A percentile compares a stretch with the other conserved stretches of the same genome.
Evolutionary conservation across 2,113 vertebrate genomes (phyloP).

Genomic region (Ameiurus melas): DNA sequence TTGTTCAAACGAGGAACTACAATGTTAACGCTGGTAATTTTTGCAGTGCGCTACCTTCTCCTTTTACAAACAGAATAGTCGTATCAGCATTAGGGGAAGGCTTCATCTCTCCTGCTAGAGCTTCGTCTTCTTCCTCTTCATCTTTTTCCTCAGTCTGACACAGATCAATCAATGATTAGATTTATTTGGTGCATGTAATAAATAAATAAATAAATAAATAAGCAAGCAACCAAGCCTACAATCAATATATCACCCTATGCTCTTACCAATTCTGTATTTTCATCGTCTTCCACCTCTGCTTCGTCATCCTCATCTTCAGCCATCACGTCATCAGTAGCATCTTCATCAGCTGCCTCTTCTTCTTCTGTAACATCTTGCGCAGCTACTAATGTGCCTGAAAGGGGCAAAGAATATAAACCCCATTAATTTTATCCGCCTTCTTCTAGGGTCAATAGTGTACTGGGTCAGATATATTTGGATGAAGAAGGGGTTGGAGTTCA

Average conservation of each 20-base stretch:
- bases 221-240: no score
- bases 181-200: not conserved
- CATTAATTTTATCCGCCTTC: not conserved
- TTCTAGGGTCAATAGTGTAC: no score
- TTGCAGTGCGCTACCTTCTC: conserved; percentile 79
- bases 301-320: conserved; percentile 97
- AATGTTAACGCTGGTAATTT: not conserved
- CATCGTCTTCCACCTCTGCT: conserved; percentile 96
- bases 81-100: conserved; percentile 95
- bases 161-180: conserved; percentile 51
- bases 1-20: not conserved
- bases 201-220: not conserved
- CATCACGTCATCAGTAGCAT: conserved; percentile 83
- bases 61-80: conserved; percentile 95
- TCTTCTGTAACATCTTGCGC: conserved; percentile 95
- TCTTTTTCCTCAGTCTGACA: conserved; percentile 91
- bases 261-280: conserved; percentile 89
- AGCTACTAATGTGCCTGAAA: conserved; percentile 67
- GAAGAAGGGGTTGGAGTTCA: no score
- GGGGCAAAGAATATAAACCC: not conserved
- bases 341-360: conserved; percentile 90
- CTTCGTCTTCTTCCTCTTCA: conserved; percentile 83
- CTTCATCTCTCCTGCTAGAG: conserved; percentile 87
- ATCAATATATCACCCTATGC: not conserved
- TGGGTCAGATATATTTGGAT: no score